phyloP scores from a whole-genome alignment of 1,140 invertebrate genomes.

The Dendrolimus kikuchii region DNA sequence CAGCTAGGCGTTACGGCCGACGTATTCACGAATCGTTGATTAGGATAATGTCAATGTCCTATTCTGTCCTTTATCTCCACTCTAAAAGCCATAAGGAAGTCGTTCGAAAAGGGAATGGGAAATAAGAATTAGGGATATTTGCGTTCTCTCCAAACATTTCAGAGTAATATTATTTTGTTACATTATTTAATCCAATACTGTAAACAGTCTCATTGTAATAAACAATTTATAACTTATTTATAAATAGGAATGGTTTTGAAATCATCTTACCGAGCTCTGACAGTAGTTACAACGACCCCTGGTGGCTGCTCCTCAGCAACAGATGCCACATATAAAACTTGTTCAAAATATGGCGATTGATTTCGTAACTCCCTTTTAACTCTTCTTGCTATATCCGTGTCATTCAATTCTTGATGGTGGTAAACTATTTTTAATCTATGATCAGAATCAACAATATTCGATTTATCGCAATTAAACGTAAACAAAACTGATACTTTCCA shows the following conservation, averaged over 20 bases:
- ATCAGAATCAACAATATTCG: slow-evolving; percentile 81
- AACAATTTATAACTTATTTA: not conserved
- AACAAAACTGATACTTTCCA: slow-evolving; percentile 86
- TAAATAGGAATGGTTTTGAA: not conserved
- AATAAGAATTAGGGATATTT: no score
- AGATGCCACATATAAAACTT: slow-evolving; percentile 86
- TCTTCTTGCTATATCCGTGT: slow-evolving; percentile 83
- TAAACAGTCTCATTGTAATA: not conserved
- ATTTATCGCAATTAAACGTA: slow-evolving; percentile 76
- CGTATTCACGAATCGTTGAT: slow-evolving; percentile 35
- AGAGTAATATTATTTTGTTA: no score
- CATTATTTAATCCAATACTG: not conserved
- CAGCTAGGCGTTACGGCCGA: slow-evolving; percentile 31
- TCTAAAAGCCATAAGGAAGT: no score
- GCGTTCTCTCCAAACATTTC: no score
- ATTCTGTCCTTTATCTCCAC: not conserved
- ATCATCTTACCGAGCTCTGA: slow-evolving; percentile 78
- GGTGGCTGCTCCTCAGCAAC: slow-evolving; percentile 93
- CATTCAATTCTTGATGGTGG: slow-evolving; percentile 85
- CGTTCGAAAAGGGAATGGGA: no score
- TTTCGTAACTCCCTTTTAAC: slow-evolving; percentile 84
- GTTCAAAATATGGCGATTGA: slow-evolving; percentile 89
- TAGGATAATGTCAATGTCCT: slow-evolving; percentile 21
- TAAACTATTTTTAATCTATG: slow-evolving; percentile 87
- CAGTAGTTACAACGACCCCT: slow-evolving; percentile 84